Conservation (phyloP, 2,888 invertebrate genomes). For the Lepidochrysops patricia region DNA sequence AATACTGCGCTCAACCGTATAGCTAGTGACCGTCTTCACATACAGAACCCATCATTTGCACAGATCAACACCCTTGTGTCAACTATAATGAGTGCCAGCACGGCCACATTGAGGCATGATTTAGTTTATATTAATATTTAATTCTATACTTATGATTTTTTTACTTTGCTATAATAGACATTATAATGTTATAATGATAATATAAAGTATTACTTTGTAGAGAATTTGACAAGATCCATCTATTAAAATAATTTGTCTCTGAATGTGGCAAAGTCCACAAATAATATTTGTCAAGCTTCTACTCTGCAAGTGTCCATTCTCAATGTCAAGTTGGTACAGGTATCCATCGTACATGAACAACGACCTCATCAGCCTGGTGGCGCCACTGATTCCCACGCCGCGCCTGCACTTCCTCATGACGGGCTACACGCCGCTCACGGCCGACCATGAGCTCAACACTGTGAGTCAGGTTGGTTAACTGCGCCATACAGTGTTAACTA, state of each 20-base stretch:
- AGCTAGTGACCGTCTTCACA: slow-evolving; percentile 93
- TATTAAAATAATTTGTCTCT: too few species aligned
- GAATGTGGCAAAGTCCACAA: too few species aligned
- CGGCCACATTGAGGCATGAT: slow-evolving; percentile 87
- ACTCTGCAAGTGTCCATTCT: too few species aligned
- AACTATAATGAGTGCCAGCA: slow-evolving; percentile 98
- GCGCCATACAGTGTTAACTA: too few species aligned
- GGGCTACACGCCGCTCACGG: slow-evolving; percentile 95
- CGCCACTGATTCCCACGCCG: slow-evolving; percentile 97
- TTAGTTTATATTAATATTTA: not conserved
- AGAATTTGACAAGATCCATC: too few species aligned
- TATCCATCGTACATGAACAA: slow-evolving; percentile 99
- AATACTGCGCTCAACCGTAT: slow-evolving; percentile 97
- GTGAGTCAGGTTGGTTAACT: too few species aligned
- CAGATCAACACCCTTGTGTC: slow-evolving; percentile 98
- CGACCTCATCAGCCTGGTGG: slow-evolving; percentile 94
- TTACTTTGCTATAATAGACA: not conserved
- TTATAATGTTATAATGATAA: too few species aligned
- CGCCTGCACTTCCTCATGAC: slow-evolving; percentile 99
- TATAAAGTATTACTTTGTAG: too few species aligned
- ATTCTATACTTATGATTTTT: not conserved
- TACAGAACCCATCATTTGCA: slow-evolving; percentile 96
- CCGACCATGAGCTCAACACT: slow-evolving; percentile 86
- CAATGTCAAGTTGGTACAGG: too few species aligned
- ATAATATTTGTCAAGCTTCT: too few species aligned